These are phyloP conservation scores for Stigmatopora argus DNA, from an alignment of 2,113 vertebrate genomes.

Conservation along the genomic window DNA sequence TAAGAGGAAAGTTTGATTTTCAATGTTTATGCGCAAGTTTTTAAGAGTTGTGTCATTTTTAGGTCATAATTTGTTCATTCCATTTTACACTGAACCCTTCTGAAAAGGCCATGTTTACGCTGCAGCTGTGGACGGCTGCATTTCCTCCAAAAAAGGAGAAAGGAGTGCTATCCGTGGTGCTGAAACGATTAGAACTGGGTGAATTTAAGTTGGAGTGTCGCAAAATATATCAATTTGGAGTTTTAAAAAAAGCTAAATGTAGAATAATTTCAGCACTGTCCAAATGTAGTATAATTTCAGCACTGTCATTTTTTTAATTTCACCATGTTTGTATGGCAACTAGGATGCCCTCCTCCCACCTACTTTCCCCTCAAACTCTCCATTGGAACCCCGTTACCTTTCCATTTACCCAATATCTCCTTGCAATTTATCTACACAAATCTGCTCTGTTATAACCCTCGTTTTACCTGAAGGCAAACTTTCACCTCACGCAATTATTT, in stretches of 20 bases:
- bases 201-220: not conserved
- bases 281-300: not conserved
- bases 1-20: not conserved
- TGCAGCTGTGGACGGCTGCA: not conserved
- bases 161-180: conserved; percentile 32
- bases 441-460: not conserved
- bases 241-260: not conserved
- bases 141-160: not conserved
- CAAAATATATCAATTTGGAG: not conserved
- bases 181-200: conserved; percentile 7
- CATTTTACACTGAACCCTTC: not conserved
- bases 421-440: not conserved
- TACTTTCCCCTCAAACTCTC: conserved; percentile 5
- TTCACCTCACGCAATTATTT: not conserved
- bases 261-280: not conserved
- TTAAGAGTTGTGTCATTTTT: not conserved
- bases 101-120: not conserved
- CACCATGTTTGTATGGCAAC: not conserved
- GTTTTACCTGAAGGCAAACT: not conserved
- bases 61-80: not conserved
- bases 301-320: not conserved
- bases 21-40: not conserved
- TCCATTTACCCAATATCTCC: not conserved
- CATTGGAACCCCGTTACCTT: not conserved
- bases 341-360: conserved; percentile 1